These are phyloP conservation scores for Aldabrachelys gigantea DNA, from an alignment of 2,113 vertebrate genomes.

Conservation along the genomic window DNA sequence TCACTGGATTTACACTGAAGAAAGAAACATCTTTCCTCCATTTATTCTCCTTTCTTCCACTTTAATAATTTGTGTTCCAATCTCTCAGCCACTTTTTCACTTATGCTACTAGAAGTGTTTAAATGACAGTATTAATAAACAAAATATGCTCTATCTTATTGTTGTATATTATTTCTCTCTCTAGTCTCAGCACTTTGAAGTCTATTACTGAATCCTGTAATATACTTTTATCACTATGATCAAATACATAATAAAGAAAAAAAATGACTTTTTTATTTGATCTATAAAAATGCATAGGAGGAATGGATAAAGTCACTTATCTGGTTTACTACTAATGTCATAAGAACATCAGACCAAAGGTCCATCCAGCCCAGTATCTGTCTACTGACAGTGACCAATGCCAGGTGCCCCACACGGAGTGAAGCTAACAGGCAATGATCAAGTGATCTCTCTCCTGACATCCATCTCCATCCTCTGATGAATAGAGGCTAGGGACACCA, in stretches of 20 bases:
- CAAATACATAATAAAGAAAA: constrained; percentile 58
- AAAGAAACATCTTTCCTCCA: neutral
- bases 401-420: no score
- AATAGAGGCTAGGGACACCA: no score
- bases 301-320: constrained; percentile 31
- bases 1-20: neutral
- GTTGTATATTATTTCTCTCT: neutral
- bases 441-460: no score
- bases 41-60: neutral
- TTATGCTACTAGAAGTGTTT: neutral
- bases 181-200: neutral
- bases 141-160: neutral
- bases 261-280: constrained; percentile 61
- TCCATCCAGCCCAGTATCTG: no score
- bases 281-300: constrained; percentile 52
- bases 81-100: constrained; percentile 1
- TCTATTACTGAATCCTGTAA: constrained; percentile 49
- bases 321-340: constrained; percentile 28
- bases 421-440: no score
- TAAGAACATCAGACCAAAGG: no score
- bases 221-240: constrained; percentile 67
- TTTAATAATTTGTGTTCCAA: neutral
- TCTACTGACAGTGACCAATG: no score
- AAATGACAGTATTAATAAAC: constrained; percentile 20
- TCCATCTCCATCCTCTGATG: no score